Conservation (phyloP, 2,888 invertebrate genomes). For the Patella caerulea region DNA sequence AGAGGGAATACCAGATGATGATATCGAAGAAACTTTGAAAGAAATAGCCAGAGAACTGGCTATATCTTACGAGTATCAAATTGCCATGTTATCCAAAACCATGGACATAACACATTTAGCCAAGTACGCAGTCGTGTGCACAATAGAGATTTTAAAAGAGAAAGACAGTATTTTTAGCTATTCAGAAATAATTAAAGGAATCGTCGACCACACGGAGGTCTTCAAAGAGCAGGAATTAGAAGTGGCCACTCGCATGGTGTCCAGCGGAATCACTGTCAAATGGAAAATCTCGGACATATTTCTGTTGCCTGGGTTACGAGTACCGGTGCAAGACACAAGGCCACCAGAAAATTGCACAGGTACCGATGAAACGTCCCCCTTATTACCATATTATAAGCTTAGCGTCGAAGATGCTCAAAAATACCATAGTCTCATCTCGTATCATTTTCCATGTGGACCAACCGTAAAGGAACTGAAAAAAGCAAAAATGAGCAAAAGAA, state of each 20-base stretch:
- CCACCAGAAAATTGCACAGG: conserved; percentile 1
- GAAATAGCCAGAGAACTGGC: not conserved
- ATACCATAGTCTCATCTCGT: conserved; percentile 1
- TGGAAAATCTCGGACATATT: conserved; percentile 2
- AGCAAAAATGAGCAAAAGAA: not conserved
- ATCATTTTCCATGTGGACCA: conserved; percentile 10
- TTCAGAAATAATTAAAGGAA: not conserved
- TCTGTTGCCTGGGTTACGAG: conserved; percentile 2
- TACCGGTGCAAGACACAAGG: not conserved
- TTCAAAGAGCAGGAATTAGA: conserved; percentile 6
- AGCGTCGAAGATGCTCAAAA: not conserved
- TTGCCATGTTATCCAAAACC: not conserved
- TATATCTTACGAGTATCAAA: conserved; percentile 1
- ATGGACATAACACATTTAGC: not conserved
- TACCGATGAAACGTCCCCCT: not conserved
- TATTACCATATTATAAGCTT: conserved; percentile 4
- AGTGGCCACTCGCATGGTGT: conserved; percentile 1
- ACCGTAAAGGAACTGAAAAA: not conserved
- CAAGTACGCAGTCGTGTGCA: not conserved
- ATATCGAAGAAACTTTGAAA: not conserved
- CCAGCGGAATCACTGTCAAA: not conserved
- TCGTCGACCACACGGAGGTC: not conserved
- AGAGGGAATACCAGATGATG: not conserved
- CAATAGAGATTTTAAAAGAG: not conserved
- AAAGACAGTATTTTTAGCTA: conserved; percentile 6